Evolutionary conservation across 2,888 invertebrate species (phyloP), one percentile per base, ranked within the genome.

Genomic region (Slavum lentiscoides): DNA sequence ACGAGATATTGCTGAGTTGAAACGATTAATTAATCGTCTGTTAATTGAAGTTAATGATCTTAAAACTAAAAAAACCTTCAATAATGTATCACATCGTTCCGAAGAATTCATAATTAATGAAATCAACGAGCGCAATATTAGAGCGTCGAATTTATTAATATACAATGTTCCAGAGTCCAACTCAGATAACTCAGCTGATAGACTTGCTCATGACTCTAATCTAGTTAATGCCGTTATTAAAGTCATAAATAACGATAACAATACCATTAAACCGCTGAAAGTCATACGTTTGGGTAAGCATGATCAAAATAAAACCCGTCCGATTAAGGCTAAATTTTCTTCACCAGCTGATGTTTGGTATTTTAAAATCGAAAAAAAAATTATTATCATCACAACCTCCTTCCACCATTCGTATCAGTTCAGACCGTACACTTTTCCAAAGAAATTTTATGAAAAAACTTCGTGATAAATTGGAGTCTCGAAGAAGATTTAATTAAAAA

Each of bases 381-480:
- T 72, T 58, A 9, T 43, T 73, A 61, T 73, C 59, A 39, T 59
- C 43, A 8, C 59, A 61, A 73, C 61, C 49, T 23, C 61, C 49
- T 61, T 73, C 70, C 23, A 55, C 19, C 30, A 70, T 70, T 70
- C 19, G 55, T 30, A 58, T 70, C 70, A 58, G n/a, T 70, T 70
- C 37, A n/a, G 70, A 70, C n/a, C 70, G 58, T 13, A 58, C 55
- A 43, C 55, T 55, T 19, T 37, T 19, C 37, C 70, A 73, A 13
- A 61, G 73, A 5, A 61, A 73, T 13, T 73, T 9, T 43, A 73
- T 61, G 61, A 70, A 70, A 11, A 73, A 61, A 73, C 43, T 73
- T 61, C 43, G 23, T 9, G 61, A 62, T 17, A 61, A 73, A 61
- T 30, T 73, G 11, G 59, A 61, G 61, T 61, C 61, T 43, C 43